Base-by-base conservation (phyloP, 2,888 invertebrate genomes). In the Orchestes rusci region DNA sequence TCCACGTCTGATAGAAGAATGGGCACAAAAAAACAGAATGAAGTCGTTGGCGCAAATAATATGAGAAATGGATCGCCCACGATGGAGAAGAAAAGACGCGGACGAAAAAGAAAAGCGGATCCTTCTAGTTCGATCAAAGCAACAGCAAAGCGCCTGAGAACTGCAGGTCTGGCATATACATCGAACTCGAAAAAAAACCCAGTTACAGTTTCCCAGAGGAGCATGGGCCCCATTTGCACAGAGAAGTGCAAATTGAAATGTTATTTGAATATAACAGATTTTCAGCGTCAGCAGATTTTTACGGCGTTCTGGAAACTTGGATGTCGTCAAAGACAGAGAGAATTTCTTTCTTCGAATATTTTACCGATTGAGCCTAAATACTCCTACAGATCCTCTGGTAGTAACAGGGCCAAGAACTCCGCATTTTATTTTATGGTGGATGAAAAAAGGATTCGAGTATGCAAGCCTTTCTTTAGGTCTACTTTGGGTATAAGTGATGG, bases 131-230 rank as follows among this genome's bases (percentile, higher is more conserved):
- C 31, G 7, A 39, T 31, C 4, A 39, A 39, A 15, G 39, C 16
- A 39, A 29, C n/a, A 33, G 39, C 39, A 8, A 39, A 31, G 15
- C 39, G 39, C 12, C 12, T 39, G 4, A 39, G 39, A 39, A 39
- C 29, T 16, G 5, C 19, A 5, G 39, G 19, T 7, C 3, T 7
- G 4, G 8, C 38, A 3, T 38, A 38, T 16, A 28, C 13, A 12
- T 38, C 38, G 4, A 38, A 38, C 13, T 38, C 38, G 3, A 38
- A 16, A 16, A 38, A 28, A 23, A 38, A 38, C n/a, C 13, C 23
- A 28, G 13, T 12, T 10, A 4, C 28, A 3, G 12, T 38, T 15
- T 15, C 23, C 16, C 27, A 38, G 13, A 30, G 29, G 16, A 27
- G 18, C 3, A 23, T 38, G 5, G 28, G 27, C 4, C 38, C 28